Evolutionary conservation across 2,888 invertebrate genomes (phyloP).

Genomic region (Conomelus anceps): DNA sequence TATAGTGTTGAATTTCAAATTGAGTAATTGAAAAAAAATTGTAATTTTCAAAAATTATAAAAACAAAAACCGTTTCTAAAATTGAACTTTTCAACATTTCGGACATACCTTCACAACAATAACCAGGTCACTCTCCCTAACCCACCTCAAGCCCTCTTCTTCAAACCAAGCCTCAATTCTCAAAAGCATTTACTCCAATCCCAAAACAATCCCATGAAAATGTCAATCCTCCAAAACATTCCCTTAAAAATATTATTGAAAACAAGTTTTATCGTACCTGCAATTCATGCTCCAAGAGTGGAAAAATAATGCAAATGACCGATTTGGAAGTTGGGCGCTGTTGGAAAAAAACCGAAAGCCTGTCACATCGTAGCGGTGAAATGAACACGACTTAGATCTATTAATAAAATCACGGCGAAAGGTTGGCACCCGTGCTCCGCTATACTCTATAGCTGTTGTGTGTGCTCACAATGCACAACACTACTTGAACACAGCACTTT

Average conservation of each 20-base stretch:
- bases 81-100: no score
- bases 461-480: not conserved
- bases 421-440: not conserved
- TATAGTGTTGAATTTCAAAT: no score
- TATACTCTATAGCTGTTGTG: not conserved
- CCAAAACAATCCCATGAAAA: not conserved
- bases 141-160: not conserved
- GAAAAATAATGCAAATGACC: not conserved
- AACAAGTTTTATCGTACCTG: not conserved
- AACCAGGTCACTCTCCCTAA: not conserved
- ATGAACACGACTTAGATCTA: not conserved
- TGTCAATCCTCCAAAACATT: no score
- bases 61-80: no score
- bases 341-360: not conserved
- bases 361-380: not conserved
- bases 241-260: not conserved
- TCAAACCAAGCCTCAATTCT: not conserved
- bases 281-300: not conserved
- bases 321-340: not conserved
- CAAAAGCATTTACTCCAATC: not conserved
- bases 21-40: no score
- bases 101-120: not conserved
- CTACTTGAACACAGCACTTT: not conserved
- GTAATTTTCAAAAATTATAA: no score
- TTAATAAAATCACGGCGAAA: not conserved